Conservation (phyloP, 2,797 vertebrate species). For the Antennarius maculatus region DNA sequence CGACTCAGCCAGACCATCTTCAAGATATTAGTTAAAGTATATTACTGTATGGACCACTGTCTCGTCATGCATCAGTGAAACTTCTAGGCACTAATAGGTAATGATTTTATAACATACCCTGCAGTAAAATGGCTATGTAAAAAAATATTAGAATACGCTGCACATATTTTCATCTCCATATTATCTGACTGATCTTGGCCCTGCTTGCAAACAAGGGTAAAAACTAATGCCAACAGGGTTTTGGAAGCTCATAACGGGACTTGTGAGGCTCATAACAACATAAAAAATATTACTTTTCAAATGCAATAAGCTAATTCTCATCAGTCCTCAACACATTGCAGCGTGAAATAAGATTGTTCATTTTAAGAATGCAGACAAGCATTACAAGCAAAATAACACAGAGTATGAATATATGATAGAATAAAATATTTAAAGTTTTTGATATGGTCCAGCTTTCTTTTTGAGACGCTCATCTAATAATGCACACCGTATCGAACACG, state of each 20-base stretch:
- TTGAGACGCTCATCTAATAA: constrained; percentile 14
- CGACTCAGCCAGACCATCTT: constrained; percentile 19
- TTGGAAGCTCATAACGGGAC: constrained; percentile 43
- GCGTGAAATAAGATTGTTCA: constrained; percentile 36
- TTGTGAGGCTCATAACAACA: constrained; percentile 48
- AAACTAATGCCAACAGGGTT: constrained; percentile 43
- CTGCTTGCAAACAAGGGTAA: constrained; percentile 28
- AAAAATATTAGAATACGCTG: constrained; percentile 23
- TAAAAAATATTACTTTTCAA: constrained; percentile 30
- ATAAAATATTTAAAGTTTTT: constrained; percentile 2
- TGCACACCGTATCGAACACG: not conserved
- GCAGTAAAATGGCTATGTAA: not conserved
- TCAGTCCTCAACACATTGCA: constrained; percentile 28
- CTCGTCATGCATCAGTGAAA: constrained; percentile 16
- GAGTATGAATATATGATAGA: constrained; percentile 7
- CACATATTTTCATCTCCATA: constrained; percentile 39
- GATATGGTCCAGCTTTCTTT: not conserved
- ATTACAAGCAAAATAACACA: constrained; percentile 7
- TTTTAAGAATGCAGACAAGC: constrained; percentile 18
- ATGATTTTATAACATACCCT: constrained; percentile 38
- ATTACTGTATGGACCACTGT: constrained; percentile 43
- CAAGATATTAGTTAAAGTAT: constrained; percentile 43
- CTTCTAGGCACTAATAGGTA: constrained; percentile 18
- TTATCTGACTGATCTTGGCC: constrained; percentile 17
- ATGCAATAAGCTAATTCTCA: constrained; percentile 59